Conservation (phyloP, 2,113 vertebrate species). For the Haplochromis vanheusdeni region DNA sequence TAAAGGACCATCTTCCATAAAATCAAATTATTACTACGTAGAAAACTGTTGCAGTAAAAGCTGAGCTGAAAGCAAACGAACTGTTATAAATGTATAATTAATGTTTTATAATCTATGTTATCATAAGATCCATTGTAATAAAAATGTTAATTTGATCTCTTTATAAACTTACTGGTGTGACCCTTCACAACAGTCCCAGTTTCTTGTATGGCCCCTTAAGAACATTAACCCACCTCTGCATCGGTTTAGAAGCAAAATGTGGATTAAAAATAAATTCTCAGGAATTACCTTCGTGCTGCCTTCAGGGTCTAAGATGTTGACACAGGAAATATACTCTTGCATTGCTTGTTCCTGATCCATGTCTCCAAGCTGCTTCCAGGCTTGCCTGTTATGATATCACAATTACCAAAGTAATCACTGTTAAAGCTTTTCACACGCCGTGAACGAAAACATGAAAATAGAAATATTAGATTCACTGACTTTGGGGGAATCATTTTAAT, state of each 20-base stretch:
- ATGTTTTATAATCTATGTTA: not conserved
- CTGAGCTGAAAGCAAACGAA: not conserved
- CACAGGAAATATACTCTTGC: slow-evolving; percentile 87
- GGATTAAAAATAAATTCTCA: not conserved
- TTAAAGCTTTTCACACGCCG: not conserved
- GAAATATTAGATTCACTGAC: not conserved
- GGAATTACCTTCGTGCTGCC: slow-evolving; percentile 82
- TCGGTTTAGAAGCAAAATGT: not conserved
- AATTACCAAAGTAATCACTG: not conserved
- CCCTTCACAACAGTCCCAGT: not conserved
- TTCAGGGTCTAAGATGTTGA: slow-evolving; percentile 85
- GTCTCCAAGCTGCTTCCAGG: slow-evolving; percentile 92
- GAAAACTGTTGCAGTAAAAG: not conserved
- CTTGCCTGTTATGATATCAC: slow-evolving; percentile 77
- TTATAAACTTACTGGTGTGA: not conserved
- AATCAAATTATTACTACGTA: fast-evolving
- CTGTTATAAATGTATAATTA: not conserved
- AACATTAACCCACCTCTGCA: not conserved
- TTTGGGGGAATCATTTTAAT: not conserved
- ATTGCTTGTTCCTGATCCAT: slow-evolving; percentile 86
- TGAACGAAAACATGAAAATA: not conserved
- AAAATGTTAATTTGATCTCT: not conserved
- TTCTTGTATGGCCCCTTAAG: too few species aligned
- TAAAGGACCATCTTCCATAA: not conserved
- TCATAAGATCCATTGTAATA: not conserved